Conservation (phyloP, 2,113 vertebrate species). For the Dromaius novaehollandiae region DNA sequence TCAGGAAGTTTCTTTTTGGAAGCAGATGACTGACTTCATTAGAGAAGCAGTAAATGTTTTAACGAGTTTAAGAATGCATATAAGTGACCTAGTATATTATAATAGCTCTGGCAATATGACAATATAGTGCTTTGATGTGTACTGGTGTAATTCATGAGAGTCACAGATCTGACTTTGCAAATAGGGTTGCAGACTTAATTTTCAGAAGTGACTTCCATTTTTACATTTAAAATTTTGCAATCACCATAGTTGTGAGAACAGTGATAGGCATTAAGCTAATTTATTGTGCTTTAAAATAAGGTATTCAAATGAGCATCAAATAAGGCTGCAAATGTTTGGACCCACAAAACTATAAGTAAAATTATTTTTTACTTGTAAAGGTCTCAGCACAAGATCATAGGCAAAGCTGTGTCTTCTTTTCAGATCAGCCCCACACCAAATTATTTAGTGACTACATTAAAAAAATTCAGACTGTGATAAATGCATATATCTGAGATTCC, state of each 20-base stretch:
- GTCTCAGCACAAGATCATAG: neutral
- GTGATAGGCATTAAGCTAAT: constrained; percentile 62
- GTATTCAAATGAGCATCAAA: constrained; percentile 67
- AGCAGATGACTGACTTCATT: neutral
- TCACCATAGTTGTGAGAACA: constrained; percentile 40
- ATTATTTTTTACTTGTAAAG: constrained; percentile 16
- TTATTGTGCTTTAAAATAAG: constrained; percentile 67
- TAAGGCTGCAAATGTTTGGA: constrained; percentile 50
- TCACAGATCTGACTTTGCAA: constrained; percentile 50
- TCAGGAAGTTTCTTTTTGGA: neutral
- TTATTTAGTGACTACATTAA: neutral
- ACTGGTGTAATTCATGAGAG: constrained; percentile 1
- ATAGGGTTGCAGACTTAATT: constrained; percentile 35
- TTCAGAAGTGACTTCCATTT: constrained; percentile 64
- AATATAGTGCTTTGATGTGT: neutral
- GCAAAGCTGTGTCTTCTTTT: neutral
- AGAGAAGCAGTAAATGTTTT: neutral
- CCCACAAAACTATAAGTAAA: neutral
- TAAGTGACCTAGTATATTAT: neutral
- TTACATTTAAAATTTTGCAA: constrained; percentile 63
- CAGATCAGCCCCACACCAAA: neutral
- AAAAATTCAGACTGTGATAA: neutral
- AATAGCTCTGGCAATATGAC: neutral
- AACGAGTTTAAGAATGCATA: neutral
- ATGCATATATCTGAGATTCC: neutral